Conservation (phyloP, 2,797 vertebrate species). For the Sparus aurata region DNA sequence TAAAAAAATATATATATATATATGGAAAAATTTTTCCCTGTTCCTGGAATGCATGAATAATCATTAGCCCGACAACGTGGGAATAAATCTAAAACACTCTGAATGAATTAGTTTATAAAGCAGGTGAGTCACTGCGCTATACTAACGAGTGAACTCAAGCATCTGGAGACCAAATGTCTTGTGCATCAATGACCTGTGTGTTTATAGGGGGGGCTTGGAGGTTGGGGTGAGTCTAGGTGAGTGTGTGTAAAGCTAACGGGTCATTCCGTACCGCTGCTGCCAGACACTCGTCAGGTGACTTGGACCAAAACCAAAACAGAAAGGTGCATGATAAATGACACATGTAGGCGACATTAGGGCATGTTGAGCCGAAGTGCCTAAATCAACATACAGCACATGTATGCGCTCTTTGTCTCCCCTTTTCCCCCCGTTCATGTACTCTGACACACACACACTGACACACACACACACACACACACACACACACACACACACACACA, state of each 20-base stretch:
- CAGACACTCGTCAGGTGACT: conserved; percentile 45
- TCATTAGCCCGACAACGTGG: conserved; percentile 28
- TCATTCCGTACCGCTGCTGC: conserved; percentile 25
- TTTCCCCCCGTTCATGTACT: conserved; percentile 38
- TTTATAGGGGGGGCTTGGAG: conserved; percentile 26
- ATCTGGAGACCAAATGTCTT: conserved; percentile 73
- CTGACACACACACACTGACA: conserved; percentile 27
- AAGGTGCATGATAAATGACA: conserved; percentile 63
- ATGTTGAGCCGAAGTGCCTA: conserved; percentile 50
- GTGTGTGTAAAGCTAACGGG: conserved; percentile 29
- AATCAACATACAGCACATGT: conserved; percentile 73
- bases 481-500: conserved; percentile 27
- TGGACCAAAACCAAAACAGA: conserved; percentile 57
- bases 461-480: conserved; percentile 26
- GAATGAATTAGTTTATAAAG: conserved; percentile 52
- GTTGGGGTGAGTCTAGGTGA: conserved; percentile 50
- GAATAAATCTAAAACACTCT: conserved; percentile 39
- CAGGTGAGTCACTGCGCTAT: conserved; percentile 38
- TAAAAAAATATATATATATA: conserved; percentile 39
- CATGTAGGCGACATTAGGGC: conserved; percentile 49
- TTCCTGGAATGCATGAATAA: conserved; percentile 50
- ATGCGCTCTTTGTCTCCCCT: conserved; percentile 69
- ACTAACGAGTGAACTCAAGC: conserved; percentile 48
- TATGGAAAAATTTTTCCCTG: conserved; percentile 46
- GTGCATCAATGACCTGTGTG: conserved; percentile 49